Evolutionary conservation across 2,888 invertebrate species (phyloP), one percentile per base, ranked within the genome.

Genomic region (Dromius quadrimaculatus): DNA sequence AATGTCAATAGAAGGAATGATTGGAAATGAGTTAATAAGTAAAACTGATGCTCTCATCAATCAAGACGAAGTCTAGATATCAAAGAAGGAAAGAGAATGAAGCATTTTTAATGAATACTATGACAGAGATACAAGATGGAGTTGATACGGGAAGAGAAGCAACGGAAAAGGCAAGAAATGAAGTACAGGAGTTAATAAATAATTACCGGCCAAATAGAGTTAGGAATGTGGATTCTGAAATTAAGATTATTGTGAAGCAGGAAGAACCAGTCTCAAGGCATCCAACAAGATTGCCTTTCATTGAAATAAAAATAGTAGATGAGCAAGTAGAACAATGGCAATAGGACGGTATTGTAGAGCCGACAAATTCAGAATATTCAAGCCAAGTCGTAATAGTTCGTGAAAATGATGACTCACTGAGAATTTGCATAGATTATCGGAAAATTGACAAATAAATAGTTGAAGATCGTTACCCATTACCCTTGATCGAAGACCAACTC

Each of bases 401-500:
- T 9, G 74, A 76, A 62, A 77, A 76, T 50, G 70, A 75, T 38
- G 75, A 73, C 4, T 15, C 61, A 3, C 22, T 57, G 1, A 70
- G 76, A 19, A 28, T 77, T 0, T 76, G 76, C 68, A 70, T 76
- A 1, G 76, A 77, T 61, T 78, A 74, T 11, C 20, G 47, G 22
- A 8, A 11, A 22, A 6, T 47, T 2, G 22, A 22, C 5, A 47
- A 19, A 20, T 9, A 20, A 4, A 8, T 5, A 28, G 4, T 3
- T 28, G n/a, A n/a, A n/a, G 47, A 47, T 22, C 47, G 22, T 6
- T 47, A 20, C n/a, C 47, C 47, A 1, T 9, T 47, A 9, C 47
- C 47, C 2, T 22, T 47, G 5, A 76, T 78, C 15, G 75, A 77
- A 34, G 76, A 77, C 20, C 72, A 73, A 11, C 20, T 76, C 3